Evolutionary conservation across 2,797 vertebrate species (phyloP).

Genomic region (Mastacembelus armatus): DNA sequence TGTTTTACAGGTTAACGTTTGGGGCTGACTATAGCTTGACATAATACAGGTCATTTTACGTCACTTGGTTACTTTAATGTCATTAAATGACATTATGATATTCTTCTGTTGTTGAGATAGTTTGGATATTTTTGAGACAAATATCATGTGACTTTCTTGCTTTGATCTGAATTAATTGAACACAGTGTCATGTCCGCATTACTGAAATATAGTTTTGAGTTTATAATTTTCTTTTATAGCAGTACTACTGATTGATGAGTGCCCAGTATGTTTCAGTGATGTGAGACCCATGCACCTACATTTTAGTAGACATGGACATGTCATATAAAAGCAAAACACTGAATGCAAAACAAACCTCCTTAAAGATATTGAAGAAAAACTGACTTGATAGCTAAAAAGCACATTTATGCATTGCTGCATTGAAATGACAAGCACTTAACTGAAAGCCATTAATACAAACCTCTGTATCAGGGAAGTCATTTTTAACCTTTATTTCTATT

Average conservation of each 20-base stretch:
- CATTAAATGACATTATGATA: too few relatives aligned
- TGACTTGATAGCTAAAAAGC: background rate
- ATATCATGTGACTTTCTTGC: too few relatives aligned
- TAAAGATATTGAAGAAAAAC: background rate
- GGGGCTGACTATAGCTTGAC: constrained; percentile 5
- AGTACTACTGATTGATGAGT: background rate
- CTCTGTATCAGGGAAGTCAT: background rate
- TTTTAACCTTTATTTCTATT: background rate
- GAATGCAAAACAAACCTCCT: too few relatives aligned
- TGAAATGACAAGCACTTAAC: background rate
- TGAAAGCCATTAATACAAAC: background rate
- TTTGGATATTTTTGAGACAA: too few relatives aligned
- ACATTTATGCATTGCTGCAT: background rate
- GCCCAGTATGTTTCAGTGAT: background rate
- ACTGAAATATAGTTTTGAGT: background rate
- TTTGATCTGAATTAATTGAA: constrained; percentile 8
- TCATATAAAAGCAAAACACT: too few relatives aligned
- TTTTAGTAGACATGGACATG: background rate
- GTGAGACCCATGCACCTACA: background rate
- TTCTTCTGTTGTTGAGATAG: too few relatives aligned
- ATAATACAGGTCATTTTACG: constrained; percentile 19
- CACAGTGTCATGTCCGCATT: background rate
- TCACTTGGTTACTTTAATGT: too few relatives aligned
- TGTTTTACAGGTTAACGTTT: constrained; percentile 52
- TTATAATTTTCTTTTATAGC: too few relatives aligned